phyloP scores from a whole-genome alignment of 2,797 vertebrate genomes.

The Pterois miles region DNA sequence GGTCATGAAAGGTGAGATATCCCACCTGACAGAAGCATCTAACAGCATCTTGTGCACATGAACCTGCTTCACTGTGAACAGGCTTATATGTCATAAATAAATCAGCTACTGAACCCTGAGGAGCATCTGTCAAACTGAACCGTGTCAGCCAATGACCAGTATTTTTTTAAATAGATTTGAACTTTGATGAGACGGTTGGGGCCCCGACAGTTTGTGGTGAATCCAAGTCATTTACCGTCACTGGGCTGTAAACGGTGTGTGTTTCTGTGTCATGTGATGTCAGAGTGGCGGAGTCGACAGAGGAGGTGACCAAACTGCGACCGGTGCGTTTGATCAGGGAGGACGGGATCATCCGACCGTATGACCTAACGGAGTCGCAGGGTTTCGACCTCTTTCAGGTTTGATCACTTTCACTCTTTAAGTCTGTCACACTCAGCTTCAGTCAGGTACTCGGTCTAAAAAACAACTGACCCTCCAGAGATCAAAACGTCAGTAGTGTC shows the following conservation, averaged over 20 bases:
- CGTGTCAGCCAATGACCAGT: background rate
- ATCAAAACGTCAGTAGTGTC: too few species aligned
- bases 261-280: conserved; percentile 23
- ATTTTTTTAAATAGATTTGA: too few species aligned
- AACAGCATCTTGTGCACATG: conserved; percentile 36
- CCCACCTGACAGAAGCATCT: background rate
- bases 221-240: background rate
- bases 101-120: background rate
- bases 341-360: conserved; percentile 94
- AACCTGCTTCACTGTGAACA: conserved; percentile 3
- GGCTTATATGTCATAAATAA: too few species aligned
- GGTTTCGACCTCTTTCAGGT: conserved; percentile 97
- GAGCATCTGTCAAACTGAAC: background rate
- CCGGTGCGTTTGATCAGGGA: conserved; percentile 92
- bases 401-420: conserved; percentile 22
- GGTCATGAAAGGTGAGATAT: conserved; percentile 80
- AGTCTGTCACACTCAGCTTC: background rate
- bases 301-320: conserved; percentile 92
- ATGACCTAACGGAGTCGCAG: conserved; percentile 88
- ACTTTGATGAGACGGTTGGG: background rate
- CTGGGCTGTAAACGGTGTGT: background rate
- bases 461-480: background rate
- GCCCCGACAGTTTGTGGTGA: too few species aligned
- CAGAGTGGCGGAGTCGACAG: conserved; percentile 93
- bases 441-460: too few species aligned